phyloP scores from a whole-genome alignment of 1,140 invertebrate species.

The Mya arenaria region DNA sequence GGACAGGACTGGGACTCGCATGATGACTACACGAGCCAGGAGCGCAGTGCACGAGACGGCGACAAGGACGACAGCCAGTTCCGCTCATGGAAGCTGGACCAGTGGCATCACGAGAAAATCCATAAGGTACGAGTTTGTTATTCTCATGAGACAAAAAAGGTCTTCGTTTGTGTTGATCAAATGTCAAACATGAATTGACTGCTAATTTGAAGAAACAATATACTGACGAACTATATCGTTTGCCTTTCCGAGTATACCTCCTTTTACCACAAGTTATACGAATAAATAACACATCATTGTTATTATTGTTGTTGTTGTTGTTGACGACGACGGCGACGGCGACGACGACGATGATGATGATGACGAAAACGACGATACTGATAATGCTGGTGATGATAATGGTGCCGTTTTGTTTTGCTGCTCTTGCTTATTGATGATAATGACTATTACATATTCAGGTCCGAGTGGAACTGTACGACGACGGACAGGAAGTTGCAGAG shows the following conservation, averaged over 20 bases:
- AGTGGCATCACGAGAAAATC: conserved; percentile 45
- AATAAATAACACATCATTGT: no score
- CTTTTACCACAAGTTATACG: no score
- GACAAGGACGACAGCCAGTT: conserved; percentile 51
- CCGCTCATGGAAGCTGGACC: conserved; percentile 48
- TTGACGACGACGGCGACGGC: neutral
- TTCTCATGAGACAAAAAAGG: no score
- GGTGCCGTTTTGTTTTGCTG: no score
- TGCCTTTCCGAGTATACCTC: no score
- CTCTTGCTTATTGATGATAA: no score
- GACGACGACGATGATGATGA: neutral
- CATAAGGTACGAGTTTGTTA: conserved; percentile 34
- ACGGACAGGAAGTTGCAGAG: conserved; percentile 47
- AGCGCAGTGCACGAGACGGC: conserved; percentile 1
- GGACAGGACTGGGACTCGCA: conserved; percentile 42
- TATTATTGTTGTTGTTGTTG: neutral
- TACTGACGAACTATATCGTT: no score
- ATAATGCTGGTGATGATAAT: neutral
- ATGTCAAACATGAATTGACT: no score
- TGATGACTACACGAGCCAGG: conserved; percentile 41
- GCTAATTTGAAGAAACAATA: no score
- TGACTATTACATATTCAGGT: conserved; percentile 21
- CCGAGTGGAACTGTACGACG: conserved; percentile 38
- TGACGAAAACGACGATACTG: neutral
- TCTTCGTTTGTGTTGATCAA: no score